A percentile compares a stretch with the other conserved stretches of the same genome.
Conservation (phyloP, 2,113 vertebrate genomes). For the Peromyscus maniculatus region DNA sequence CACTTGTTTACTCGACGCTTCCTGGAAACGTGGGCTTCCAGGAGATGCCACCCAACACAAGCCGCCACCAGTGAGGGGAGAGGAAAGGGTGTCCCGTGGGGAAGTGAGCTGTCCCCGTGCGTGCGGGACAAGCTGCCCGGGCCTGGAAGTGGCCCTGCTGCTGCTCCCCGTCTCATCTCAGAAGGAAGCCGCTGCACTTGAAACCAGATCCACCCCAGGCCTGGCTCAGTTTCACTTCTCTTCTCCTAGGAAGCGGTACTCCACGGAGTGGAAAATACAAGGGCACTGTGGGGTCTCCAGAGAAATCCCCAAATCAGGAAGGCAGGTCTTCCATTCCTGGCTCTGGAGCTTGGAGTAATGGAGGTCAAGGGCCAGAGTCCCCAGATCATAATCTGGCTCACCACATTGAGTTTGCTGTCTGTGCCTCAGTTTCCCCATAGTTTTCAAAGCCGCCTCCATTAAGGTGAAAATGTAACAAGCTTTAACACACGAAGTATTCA, state of each 20-base stretch:
- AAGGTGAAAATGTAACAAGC: neutral
- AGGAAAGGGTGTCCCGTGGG: neutral
- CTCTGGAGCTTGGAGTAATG: neutral
- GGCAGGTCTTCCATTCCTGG: neutral
- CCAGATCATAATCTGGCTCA: neutral
- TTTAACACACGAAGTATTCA: rapidly evolving
- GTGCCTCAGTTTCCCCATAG: neutral
- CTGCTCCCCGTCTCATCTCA: neutral
- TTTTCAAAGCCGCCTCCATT: neutral
- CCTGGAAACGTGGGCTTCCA: conserved; percentile 36
- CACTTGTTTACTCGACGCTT: conserved; percentile 29
- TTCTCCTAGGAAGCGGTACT: neutral
- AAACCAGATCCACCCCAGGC: conserved; percentile 64
- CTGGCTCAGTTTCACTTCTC: conserved; percentile 35
- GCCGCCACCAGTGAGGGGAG: neutral
- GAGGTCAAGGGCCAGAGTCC: neutral
- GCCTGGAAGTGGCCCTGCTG: neutral
- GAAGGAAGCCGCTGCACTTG: neutral
- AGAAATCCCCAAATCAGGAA: neutral
- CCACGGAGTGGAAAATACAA: neutral
- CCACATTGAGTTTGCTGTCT: neutral
- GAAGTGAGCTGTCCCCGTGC: rapidly evolving
- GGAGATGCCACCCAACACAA: rapidly evolving
- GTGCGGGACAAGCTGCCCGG: neutral
- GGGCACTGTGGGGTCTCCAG: neutral